These are phyloP conservation scores for Gorilla gorilla DNA, from an alignment of 2,113 vertebrate genomes.

Conservation along the genomic window DNA sequence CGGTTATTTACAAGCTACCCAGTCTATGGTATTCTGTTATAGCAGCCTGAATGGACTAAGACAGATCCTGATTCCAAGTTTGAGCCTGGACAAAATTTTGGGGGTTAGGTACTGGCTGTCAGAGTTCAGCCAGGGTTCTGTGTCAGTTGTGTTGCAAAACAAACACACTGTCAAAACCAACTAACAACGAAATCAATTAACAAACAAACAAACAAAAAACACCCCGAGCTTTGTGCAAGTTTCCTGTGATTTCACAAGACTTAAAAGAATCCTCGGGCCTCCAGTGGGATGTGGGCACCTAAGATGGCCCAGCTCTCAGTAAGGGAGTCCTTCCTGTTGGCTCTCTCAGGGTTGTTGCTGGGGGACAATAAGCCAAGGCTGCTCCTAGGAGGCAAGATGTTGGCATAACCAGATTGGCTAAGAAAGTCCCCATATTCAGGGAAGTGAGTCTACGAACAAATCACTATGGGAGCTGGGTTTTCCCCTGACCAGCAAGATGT, in stretches of 20 bases:
- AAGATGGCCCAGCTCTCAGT: background rate
- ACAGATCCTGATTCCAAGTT: background rate
- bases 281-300: background rate
- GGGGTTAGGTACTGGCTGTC: background rate
- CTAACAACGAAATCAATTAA: background rate
- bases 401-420: background rate
- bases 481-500: background rate
- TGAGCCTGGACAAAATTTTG: background rate
- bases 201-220: background rate
- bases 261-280: background rate
- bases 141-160: background rate
- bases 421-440: background rate
- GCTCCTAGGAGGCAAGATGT: background rate
- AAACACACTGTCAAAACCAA: background rate
- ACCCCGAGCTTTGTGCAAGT: background rate
- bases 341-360: background rate
- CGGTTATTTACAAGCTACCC: background rate
- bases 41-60: background rate
- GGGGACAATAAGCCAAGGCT: background rate
- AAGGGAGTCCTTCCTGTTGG: too few species aligned
- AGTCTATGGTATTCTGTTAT: background rate
- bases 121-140: background rate
- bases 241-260: background rate
- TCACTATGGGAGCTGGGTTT: background rate
- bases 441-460: background rate